Evolutionary conservation across 2,797 vertebrate genomes (phyloP), one percentile per base, ranked within the genome.

Genomic region (Atherinosoma microstoma): DNA sequence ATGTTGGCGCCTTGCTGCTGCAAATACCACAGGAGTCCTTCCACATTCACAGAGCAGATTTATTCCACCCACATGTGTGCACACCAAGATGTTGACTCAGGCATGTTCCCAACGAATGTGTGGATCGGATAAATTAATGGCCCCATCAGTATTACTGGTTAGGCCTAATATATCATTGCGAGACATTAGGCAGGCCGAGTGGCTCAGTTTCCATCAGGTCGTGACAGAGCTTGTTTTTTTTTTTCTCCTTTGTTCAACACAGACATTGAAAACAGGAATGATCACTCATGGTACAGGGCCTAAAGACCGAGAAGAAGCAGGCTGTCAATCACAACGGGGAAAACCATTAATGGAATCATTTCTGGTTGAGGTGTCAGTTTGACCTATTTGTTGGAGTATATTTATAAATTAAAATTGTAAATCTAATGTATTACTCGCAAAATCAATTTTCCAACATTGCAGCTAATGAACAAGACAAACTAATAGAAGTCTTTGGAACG

Each of bases 101-200:
- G 58, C 67, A 29, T 45, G 34, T 64, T 79, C 54, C 60, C 77
- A 86, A 84, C 84, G 75, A 84, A 69, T 66, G 40, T 60, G 66
- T 20, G 34, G 63, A 64, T 79, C 53, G 38, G 73, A 64, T 71
- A 83, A 82, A 84, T 82, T 68, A 86, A 82, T 76, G 67, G 69
- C 64, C 71, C 57, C 53, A 63, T 82, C 80, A 75, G 57, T 29
- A 36, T 49, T 64, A 73, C 78, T 69, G 59, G 7, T 67, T 60
- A 66, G 74, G 70, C 62, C 51, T 76, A 76, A 84, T 88, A 75
- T 51, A 75, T 85, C 80, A 87, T n/a, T 57, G 69, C 54, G 11
- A 49, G 54, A 59, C 66, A 74, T 76, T 58, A 78, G 51, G 75
- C 9, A 59, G 56, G 80, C 71, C 64, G 42, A 75, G 70, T 75